Conservation (phyloP, 2,888 invertebrate species). For the Amphimallon solstitiale region DNA sequence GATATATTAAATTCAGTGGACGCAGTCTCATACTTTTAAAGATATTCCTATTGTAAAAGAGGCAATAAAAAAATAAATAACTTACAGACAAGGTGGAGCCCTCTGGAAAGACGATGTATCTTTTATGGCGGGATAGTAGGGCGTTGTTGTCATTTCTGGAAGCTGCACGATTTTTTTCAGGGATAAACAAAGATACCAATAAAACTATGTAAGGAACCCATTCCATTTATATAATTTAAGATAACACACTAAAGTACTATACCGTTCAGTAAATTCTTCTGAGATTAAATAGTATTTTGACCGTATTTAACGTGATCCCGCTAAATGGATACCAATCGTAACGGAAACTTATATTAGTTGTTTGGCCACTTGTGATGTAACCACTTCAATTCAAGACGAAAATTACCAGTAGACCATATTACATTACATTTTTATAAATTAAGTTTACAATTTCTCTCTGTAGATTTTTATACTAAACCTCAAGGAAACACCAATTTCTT, state of each 20-base stretch:
- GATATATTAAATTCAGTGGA: neutral
- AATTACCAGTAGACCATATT: too few relatives aligned
- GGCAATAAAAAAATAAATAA: constrained; percentile 46
- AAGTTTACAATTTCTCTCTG: too few relatives aligned
- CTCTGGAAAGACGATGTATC: constrained; percentile 70
- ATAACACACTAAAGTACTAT: neutral
- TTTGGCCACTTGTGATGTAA: neutral
- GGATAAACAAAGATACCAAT: constrained; percentile 3
- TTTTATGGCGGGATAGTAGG: constrained; percentile 63
- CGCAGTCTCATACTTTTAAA: neutral
- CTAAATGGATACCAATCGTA: constrained; percentile 6
- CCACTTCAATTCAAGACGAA: constrained; percentile 13
- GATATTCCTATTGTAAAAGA: neutral
- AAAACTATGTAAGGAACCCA: neutral
- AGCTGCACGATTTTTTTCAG: neutral
- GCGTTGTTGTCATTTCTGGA: constrained; percentile 7
- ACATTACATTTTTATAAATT: too few relatives aligned
- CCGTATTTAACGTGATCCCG: neutral
- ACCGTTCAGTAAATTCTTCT: too few relatives aligned
- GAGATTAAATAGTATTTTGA: too few relatives aligned
- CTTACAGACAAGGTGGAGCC: constrained; percentile 72
- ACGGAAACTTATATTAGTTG: constrained; percentile 9
- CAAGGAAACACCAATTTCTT: too few relatives aligned
- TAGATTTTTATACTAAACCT: too few relatives aligned
- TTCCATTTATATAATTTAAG: constrained; percentile 8